A percentile compares a stretch with the other conserved stretches of the same genome.
Conservation (phyloP, 1,140 invertebrate genomes). For the Acromyrmex heyeri region DNA sequence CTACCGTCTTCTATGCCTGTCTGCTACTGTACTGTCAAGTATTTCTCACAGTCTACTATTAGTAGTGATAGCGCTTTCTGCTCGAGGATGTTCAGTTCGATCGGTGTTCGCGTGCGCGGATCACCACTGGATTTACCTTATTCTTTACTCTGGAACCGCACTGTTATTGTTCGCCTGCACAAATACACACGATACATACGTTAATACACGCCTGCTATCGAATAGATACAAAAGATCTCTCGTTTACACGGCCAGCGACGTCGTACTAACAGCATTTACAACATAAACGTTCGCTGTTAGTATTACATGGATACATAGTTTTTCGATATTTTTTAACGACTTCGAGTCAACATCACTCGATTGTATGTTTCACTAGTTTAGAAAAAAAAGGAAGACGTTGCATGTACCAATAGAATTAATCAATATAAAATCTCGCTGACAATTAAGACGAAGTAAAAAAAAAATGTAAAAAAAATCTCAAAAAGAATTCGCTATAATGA, state of each 20-base stretch:
- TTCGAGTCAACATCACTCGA: not conserved
- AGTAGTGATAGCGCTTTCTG: constrained; percentile 38
- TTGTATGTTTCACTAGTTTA: not conserved
- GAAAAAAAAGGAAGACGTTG: not conserved
- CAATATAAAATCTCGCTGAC: not conserved
- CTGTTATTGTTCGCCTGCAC: constrained; percentile 29
- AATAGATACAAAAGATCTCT: not conserved
- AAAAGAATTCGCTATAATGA: not conserved
- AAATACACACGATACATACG: constrained; percentile 37
- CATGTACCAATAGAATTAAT: not conserved
- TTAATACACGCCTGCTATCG: not conserved
- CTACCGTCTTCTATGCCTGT: constrained; percentile 39
- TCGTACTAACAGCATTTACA: constrained; percentile 9
- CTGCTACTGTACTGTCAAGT: constrained; percentile 21
- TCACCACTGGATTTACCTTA: constrained; percentile 26
- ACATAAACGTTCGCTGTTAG: not conserved
- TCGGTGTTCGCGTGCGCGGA: not conserved
- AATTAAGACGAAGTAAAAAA: not conserved
- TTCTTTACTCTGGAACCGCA: constrained; percentile 3
- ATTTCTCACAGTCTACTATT: constrained; percentile 24
- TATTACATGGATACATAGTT: not conserved
- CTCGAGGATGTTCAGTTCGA: constrained; percentile 1
- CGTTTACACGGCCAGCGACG: constrained; percentile 7
- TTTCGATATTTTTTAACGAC: not conserved
- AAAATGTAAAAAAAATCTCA: not conserved